These are phyloP conservation scores for Myotis findleyi DNA, from an alignment of 2,797 vertebrate genomes.

Conservation along the genomic window DNA sequence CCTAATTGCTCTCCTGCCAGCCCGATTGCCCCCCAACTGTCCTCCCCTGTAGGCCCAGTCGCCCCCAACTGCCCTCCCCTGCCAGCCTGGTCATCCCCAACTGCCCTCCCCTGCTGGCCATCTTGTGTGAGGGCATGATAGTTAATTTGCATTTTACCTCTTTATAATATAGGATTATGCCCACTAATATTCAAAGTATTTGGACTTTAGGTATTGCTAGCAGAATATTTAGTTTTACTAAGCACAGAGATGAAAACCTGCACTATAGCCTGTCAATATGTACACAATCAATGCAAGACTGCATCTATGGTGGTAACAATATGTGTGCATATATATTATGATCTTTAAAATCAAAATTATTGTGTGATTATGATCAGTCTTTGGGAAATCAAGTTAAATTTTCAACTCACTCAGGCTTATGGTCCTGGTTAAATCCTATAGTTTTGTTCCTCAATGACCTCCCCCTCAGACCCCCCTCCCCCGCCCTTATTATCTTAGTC, in stretches of 20 bases:
- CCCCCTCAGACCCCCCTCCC: accelerated
- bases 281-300: conserved; percentile 74
- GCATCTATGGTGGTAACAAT: background rate
- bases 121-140: too few relatives aligned
- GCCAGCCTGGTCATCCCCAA: too few relatives aligned
- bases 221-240: conserved; percentile 31
- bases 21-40: too few relatives aligned
- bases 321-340: conserved; percentile 58
- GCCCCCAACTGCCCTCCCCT: too few relatives aligned
- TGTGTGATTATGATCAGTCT: conserved; percentile 67
- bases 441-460: background rate
- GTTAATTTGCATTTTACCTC: too few relatives aligned
- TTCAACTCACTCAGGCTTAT: conserved; percentile 1
- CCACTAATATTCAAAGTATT: background rate
- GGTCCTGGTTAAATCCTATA: background rate
- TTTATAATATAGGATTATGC: background rate
- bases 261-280: background rate
- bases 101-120: too few relatives aligned
- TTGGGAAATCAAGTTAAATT: conserved; percentile 62
- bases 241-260: background rate
- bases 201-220: background rate
- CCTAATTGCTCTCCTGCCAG: too few relatives aligned
- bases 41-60: too few relatives aligned
- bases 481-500: background rate
- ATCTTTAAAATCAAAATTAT: conserved; percentile 77